Conservation (phyloP, 2,888 invertebrate genomes). For the Pachliopta kotzebuea region DNA sequence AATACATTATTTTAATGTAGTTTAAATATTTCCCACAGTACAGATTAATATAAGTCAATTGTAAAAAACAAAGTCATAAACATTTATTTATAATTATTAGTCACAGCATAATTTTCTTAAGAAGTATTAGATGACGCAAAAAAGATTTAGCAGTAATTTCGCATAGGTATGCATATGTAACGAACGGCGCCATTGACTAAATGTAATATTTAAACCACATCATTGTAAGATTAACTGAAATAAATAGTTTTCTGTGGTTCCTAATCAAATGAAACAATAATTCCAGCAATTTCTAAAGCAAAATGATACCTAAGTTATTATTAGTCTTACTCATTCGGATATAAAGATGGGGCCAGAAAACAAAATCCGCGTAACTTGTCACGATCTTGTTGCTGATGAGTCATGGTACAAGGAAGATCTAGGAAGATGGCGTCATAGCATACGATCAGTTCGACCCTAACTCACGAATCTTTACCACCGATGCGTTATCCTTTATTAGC, state of each 20-base stretch:
- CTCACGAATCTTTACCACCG: slow-evolving; percentile 32
- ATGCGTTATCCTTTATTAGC: slow-evolving; percentile 9
- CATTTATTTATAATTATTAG: background rate
- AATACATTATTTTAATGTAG: no score
- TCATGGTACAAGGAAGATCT: slow-evolving; percentile 72
- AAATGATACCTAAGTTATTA: slow-evolving; percentile 35
- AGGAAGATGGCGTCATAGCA: slow-evolving; percentile 67
- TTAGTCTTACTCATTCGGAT: slow-evolving; percentile 51
- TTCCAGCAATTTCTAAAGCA: slow-evolving; percentile 36
- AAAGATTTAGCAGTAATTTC: background rate
- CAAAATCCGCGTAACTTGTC: slow-evolving; percentile 67
- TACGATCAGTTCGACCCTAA: slow-evolving; percentile 35
- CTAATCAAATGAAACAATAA: slow-evolving; percentile 33
- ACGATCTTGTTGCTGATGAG: slow-evolving; percentile 63
- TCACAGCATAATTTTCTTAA: background rate
- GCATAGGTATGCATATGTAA: background rate
- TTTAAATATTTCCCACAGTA: no score
- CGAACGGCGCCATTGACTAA: background rate
- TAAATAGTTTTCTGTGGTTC: slow-evolving; percentile 17
- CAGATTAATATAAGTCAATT: no score
- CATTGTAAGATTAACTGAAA: background rate
- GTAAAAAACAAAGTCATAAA: background rate
- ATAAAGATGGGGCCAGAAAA: slow-evolving; percentile 57
- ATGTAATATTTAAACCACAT: background rate
- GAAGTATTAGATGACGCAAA: background rate